phyloP scores from a whole-genome alignment of 1,140 invertebrate species.

The Hyposmocoma kahamanoa region DNA sequence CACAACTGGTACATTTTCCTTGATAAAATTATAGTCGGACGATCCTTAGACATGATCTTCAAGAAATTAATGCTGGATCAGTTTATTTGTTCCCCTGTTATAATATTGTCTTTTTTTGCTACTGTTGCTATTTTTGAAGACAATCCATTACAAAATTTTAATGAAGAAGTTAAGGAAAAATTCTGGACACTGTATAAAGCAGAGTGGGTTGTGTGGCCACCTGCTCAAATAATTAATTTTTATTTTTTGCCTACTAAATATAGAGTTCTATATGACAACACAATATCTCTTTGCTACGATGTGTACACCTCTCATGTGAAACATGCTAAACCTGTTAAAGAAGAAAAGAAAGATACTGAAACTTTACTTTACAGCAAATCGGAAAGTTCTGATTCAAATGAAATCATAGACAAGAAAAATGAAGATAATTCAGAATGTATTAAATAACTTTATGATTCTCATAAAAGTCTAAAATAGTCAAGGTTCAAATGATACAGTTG shows the following conservation, averaged over 20 bases:
- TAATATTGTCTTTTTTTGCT: constrained; percentile 85
- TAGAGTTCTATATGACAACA: constrained; percentile 90
- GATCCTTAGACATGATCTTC: constrained; percentile 77
- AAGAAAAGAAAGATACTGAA: no score
- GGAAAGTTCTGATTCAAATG: constrained; percentile 5
- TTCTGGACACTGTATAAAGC: constrained; percentile 84
- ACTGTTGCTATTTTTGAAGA: constrained; percentile 83
- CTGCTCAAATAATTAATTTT: constrained; percentile 84
- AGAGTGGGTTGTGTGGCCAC: constrained; percentile 87
- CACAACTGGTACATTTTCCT: constrained; percentile 83
- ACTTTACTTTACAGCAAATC: no score
- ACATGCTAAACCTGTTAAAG: constrained; percentile 53
- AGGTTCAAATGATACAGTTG: no score
- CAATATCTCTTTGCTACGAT: constrained; percentile 90
- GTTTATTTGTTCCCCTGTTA: constrained; percentile 87
- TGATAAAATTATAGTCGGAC: constrained; percentile 79
- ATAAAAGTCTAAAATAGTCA: no score
- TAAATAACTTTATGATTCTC: no score
- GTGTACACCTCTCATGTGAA: constrained; percentile 91
- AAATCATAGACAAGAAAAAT: not conserved
- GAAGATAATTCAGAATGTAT: not conserved
- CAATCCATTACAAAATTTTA: constrained; percentile 75
- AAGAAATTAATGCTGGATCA: constrained; percentile 93
- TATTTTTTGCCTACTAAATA: constrained; percentile 86
- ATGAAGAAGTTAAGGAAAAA: constrained; percentile 82